phyloP scores from a whole-genome alignment of 92 coral and sea anemone genomes.

The Zoanthus gigantus region DNA sequence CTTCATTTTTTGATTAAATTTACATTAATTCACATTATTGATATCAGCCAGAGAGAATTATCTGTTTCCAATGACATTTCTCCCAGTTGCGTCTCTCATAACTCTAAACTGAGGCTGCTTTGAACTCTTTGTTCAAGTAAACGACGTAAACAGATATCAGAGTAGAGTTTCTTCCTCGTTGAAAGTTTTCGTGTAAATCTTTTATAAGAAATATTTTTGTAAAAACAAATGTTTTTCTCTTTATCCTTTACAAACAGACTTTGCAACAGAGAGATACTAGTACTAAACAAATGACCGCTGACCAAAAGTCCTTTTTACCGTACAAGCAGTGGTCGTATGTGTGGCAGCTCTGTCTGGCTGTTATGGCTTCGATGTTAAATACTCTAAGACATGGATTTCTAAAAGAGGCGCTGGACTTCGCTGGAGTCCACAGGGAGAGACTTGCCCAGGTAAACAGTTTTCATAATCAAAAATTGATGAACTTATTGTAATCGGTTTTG shows the following conservation, averaged over 20 bases:
- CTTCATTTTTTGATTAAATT: no score
- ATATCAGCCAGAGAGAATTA: no score
- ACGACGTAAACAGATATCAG: no score
- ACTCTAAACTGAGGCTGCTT: no score
- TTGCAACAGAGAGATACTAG: slow-evolving; percentile 35
- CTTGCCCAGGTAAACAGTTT: slow-evolving; percentile 73
- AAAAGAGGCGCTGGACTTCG: slow-evolving; percentile 95
- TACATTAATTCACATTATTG: no score
- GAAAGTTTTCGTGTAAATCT: no score
- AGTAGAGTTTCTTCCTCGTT: no score
- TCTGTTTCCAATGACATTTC: no score
- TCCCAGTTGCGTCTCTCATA: no score
- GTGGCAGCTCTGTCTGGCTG: slow-evolving; percentile 94
- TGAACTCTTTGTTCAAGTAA: no score
- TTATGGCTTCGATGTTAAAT: slow-evolving; percentile 92
- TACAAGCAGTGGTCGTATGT: slow-evolving; percentile 79
- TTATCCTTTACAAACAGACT: not conserved
- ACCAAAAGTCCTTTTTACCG: slow-evolving; percentile 8
- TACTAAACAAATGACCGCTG: slow-evolving; percentile 38
- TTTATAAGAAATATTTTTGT: not conserved
- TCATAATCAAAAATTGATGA: not conserved
- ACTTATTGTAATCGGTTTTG: not conserved
- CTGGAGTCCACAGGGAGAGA: slow-evolving; percentile 93
- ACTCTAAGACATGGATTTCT: slow-evolving; percentile 92
- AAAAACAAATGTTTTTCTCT: not conserved